Evolutionary conservation across 2,888 invertebrate genomes (phyloP), one percentile per base, ranked within the genome.

Genomic region (Eupithecia subumbrata): DNA sequence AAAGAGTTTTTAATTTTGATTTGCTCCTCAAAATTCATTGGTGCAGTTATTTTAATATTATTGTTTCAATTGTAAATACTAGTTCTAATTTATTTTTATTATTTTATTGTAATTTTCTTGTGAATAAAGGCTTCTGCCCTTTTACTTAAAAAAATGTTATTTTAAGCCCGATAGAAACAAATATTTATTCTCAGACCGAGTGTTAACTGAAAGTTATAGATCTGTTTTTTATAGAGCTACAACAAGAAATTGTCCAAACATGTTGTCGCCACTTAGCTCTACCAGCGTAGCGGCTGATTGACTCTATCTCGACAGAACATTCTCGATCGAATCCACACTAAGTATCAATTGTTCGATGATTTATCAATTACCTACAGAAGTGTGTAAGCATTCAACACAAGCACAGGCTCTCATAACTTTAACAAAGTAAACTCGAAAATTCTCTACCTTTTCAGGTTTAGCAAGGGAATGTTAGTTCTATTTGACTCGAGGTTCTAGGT

Each of bases 291-390:
- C 34, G 64, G 34, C 64, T 34, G 18, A 64, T 34, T 64, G 34
- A 64, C 18, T 9, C 60, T 25, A 64, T 34, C 18, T 34, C 64
- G 30, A 64, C 34, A 18, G 64, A 64, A 64, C 16, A 16, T 64
- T 64, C 64, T 64, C 18, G 64, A 64, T 64, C 18, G 34, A 64
- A 64, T 64, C 64, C 64, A 34, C 64, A 9, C 64, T 64, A 25
- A 56, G 30, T 63, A 34, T 34, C 64, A 64, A 64, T 60, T 60
- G 25, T 60, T 60, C 14, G 25, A 5, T 25, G 25, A 60, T 60
- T 5, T 60, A 25, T 5, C 60, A 60, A 60, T 25, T 14, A 25
- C 14, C 25, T 60, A 14, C 14, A 12, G 25, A 22, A 60, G 60
- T 60, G 25, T 56, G 22, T 56, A 56, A 56, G 22, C 12, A 25